Evolutionary conservation across 2,113 vertebrate species (phyloP).

Genomic region (Urocitellus parryii): DNA sequence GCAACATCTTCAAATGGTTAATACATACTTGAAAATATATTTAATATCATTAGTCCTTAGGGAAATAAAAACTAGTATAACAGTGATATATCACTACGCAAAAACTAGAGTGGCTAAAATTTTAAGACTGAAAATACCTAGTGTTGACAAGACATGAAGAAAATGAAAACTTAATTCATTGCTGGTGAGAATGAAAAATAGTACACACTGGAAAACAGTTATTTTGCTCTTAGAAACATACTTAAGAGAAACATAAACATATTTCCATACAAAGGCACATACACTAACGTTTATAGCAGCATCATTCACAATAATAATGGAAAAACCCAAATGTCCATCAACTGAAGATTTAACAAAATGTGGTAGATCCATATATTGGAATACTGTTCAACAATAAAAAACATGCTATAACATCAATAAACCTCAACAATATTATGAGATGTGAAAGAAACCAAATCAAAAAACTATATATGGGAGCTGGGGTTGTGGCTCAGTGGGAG

Average conservation of each 20-base stretch:
- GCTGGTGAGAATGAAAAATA: neutral
- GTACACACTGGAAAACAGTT: neutral
- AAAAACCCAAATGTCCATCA: conserved; percentile 14
- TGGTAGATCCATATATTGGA: neutral
- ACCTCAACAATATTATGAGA: neutral
- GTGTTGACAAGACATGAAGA: neutral
- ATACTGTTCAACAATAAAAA: conserved; percentile 16
- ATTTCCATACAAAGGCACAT: neutral
- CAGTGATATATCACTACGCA: neutral
- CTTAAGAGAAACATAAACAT: neutral
- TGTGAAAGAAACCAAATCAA: conserved; percentile 16
- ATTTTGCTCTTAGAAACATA: conserved; percentile 40
- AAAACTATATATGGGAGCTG: neutral
- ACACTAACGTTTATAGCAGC: neutral
- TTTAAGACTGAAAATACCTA: neutral
- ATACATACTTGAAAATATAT: neutral
- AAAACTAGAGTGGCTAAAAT: neutral
- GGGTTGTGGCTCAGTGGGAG: no score
- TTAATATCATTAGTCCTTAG: neutral
- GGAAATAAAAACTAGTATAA: conserved; percentile 5
- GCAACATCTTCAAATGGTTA: conserved; percentile 5
- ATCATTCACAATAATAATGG: neutral
- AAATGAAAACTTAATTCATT: neutral
- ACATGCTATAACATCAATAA: neutral
- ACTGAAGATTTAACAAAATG: neutral